Base-by-base conservation (phyloP, 1,140 invertebrate species). In the Sarcophaga bullata region DNA sequence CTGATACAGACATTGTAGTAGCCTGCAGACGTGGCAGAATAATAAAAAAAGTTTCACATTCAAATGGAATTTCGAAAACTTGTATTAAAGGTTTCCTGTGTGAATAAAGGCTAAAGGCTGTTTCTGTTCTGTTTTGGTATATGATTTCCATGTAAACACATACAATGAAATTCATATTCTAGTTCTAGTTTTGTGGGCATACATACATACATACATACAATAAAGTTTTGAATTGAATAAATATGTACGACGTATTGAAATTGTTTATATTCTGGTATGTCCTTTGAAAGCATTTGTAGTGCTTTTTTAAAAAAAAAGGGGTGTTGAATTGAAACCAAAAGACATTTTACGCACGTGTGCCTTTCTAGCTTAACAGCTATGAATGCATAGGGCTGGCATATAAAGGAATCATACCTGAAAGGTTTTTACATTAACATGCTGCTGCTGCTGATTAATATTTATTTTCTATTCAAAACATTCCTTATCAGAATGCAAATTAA, bases 401-500 rank as follows among this genome's bases (percentile, higher is more conserved):
- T 19, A 19, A 68, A 19, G 62, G 62, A 50, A 52, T 17, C 47
- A 76, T 49, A 76, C 47, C 10, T 68, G 62, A 68, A 68, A 68
- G 62, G 62, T 25, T 68, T 68, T 47, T 47, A 49, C 6, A 76
- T 48, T 76, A 50, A 50, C n/a, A 78, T 17, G 25, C 73, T 37
- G 73, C 47, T 17, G 25, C 73, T 37, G 73, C 47, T 46, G 7
- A 8, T 49, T 76, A 48, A 48, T 15, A 76, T 48, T 76, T 48
- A 76, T 48, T 49, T 15, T 72, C 3, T 7, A 7, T 8, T 8
- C 0, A 17, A 72, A 62, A 62, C 48, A 19, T n/a, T 78, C 78
- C 90, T 49, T 52, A 75, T 75, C 75, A 50, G 75, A 19, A 78
- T 78, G n/a, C 8, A 50, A 50, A 50, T 78, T 52, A 78, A 78